Percentiles rank a stretch among this genome's conserved stretches.
These are phyloP conservation scores for Smutsia temminckii DNA, from an alignment of 2,797 vertebrate species.

Conservation along the genomic window DNA sequence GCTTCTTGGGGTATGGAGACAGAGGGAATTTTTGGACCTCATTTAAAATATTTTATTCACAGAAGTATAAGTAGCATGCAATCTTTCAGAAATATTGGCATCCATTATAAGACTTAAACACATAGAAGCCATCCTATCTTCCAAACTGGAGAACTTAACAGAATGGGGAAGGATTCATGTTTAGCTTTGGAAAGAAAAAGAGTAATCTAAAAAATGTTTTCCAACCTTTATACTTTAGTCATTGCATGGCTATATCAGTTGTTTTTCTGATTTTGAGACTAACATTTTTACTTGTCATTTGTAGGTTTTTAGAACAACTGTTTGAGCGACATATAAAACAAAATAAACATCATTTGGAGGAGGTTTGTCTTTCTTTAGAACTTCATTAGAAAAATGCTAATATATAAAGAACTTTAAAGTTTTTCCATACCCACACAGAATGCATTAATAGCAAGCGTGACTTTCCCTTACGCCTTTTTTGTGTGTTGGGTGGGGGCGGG, in stretches of 20 bases:
- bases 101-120: neutral
- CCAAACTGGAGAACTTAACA: neutral
- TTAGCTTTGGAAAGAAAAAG: neutral
- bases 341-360: constrained; percentile 91
- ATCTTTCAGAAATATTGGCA: neutral
- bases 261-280: constrained; percentile 44
- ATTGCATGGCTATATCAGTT: neutral
- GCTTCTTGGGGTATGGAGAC: neutral
- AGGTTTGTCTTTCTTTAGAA: constrained; percentile 85
- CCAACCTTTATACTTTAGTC: neutral
- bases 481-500: too few relatives aligned
- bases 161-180: neutral
- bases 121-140: neutral
- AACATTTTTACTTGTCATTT: constrained; percentile 75
- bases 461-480: neutral
- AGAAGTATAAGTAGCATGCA: neutral
- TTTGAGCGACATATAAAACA: constrained; percentile 91
- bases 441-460: neutral
- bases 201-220: neutral
- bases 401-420: neutral
- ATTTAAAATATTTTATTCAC: neutral
- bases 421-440: neutral
- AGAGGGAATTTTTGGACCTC: neutral
- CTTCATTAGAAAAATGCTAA: neutral
- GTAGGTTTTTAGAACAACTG: constrained; percentile 90